Conservation (phyloP, 1,140 invertebrate genomes). For the Eufriesea mexicana region DNA sequence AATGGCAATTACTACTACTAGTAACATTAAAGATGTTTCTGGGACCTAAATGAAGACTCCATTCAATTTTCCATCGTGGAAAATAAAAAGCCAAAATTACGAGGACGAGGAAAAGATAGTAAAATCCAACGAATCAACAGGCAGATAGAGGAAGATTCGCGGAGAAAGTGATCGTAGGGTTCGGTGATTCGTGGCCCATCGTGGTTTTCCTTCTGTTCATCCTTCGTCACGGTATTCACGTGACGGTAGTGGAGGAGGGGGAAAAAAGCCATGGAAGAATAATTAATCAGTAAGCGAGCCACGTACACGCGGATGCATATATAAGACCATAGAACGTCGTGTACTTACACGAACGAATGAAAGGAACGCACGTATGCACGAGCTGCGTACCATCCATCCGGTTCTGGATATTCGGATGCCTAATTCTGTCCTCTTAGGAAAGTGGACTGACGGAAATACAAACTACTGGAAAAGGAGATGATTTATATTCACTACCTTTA, state of each 20-base stretch:
- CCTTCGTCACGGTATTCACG: slow-evolving; percentile 30
- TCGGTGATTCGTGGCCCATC: slow-evolving; percentile 47
- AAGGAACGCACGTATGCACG: slow-evolving; percentile 49
- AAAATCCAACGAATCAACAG: slow-evolving; percentile 46
- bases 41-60: background rate
- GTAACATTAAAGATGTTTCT: background rate
- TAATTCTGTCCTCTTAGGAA: slow-evolving; percentile 47
- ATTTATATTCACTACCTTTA: background rate
- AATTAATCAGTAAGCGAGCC: slow-evolving; percentile 74
- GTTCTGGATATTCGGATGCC: slow-evolving; percentile 52
- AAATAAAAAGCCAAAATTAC: no score
- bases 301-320: slow-evolving; percentile 66
- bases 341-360: slow-evolving; percentile 35
- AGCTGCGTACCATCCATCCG: slow-evolving; percentile 61
- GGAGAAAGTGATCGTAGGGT: slow-evolving; percentile 56
- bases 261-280: slow-evolving; percentile 59
- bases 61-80: background rate
- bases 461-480: background rate
- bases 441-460: slow-evolving; percentile 13
- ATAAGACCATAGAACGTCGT: slow-evolving; percentile 63
- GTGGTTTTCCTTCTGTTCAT: slow-evolving; percentile 19
- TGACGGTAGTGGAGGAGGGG: slow-evolving; percentile 6
- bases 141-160: slow-evolving; percentile 27
- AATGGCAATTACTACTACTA: background rate
- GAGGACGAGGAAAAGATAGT: background rate